Evolutionary conservation across 2,113 vertebrate genomes (phyloP).

Genomic region (Xenopus borealis): DNA sequence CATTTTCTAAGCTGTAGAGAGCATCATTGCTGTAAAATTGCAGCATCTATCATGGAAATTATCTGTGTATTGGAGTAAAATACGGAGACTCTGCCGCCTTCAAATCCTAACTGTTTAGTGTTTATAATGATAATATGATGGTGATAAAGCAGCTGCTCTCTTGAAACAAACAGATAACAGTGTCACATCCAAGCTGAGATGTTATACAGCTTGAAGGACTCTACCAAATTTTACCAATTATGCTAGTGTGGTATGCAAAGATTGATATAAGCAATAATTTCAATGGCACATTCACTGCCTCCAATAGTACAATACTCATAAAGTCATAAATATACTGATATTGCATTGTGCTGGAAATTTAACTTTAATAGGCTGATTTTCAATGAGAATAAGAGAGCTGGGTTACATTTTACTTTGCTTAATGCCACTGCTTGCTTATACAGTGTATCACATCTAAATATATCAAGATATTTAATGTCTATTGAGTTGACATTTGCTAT

Average conservation of each 20-base stretch:
- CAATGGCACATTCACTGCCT: conserved; percentile 35
- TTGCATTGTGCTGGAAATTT: conserved; percentile 41
- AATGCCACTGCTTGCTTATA: conserved; percentile 33
- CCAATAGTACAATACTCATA: conserved; percentile 41
- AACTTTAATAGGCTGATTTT: conserved; percentile 38
- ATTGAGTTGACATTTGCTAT: conserved; percentile 44
- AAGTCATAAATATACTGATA: conserved; percentile 41
- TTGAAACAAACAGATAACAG: conserved; percentile 47
- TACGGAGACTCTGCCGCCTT: conserved; percentile 37
- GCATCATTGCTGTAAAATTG: conserved; percentile 41
- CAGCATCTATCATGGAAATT: conserved; percentile 45
- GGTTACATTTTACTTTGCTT: conserved; percentile 36
- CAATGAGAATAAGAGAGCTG: conserved; percentile 25
- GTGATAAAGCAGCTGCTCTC: conserved; percentile 45
- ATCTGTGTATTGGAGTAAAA: conserved; percentile 44
- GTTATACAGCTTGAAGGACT: conserved; percentile 47
- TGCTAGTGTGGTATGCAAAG: conserved; percentile 39
- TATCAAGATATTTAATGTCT: conserved; percentile 32
- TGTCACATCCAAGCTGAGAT: conserved; percentile 42
- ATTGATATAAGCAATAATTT: conserved; percentile 46
- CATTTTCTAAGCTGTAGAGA: conserved; percentile 42
- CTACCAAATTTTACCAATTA: conserved; percentile 45
- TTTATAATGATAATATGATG: conserved; percentile 48
- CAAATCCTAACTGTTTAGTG: conserved; percentile 45
- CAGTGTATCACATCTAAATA: conserved; percentile 22